These are phyloP conservation scores for Zoanthus gigantus DNA, from an alignment of 92 coral and sea anemone species.

Conservation along the genomic window DNA sequence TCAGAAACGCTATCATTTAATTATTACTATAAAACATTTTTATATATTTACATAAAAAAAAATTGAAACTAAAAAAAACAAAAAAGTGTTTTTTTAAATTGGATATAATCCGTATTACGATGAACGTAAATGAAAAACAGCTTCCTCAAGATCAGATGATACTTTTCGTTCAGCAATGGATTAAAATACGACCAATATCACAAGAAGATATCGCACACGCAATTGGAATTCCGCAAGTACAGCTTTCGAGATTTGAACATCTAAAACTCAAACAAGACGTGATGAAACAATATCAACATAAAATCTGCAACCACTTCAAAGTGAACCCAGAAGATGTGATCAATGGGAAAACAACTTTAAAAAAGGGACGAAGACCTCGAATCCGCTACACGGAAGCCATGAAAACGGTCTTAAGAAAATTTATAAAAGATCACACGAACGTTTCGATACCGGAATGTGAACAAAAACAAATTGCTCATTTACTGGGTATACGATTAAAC, in stretches of 20 bases:
- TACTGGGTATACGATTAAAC: not conserved
- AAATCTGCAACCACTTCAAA: not conserved
- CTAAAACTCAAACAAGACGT: not conserved
- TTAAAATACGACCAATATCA: not conserved
- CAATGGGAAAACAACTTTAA: not conserved
- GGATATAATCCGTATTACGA: not conserved
- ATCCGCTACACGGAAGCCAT: not conserved
- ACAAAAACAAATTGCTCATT: not conserved
- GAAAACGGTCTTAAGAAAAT: not conserved
- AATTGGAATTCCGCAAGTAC: not conserved
- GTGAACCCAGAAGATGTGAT: not conserved
- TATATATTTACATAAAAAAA: too few relatives aligned
- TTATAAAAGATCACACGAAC: not conserved
- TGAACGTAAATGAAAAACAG: not conserved
- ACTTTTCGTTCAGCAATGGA: not conserved
- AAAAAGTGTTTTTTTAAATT: too few relatives aligned
- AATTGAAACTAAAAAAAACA: too few relatives aligned
- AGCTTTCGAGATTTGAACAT: not conserved
- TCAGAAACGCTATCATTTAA: not conserved
- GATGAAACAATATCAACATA: not conserved
- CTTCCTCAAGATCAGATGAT: not conserved
- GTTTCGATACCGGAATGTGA: not conserved
- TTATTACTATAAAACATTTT: too few relatives aligned
- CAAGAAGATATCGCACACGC: not conserved
- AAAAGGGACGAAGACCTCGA: not conserved